Evolutionary conservation across 2,888 invertebrate species (phyloP), one percentile per base, ranked within the genome.

Genomic region (Pediacus dermestoides): DNA sequence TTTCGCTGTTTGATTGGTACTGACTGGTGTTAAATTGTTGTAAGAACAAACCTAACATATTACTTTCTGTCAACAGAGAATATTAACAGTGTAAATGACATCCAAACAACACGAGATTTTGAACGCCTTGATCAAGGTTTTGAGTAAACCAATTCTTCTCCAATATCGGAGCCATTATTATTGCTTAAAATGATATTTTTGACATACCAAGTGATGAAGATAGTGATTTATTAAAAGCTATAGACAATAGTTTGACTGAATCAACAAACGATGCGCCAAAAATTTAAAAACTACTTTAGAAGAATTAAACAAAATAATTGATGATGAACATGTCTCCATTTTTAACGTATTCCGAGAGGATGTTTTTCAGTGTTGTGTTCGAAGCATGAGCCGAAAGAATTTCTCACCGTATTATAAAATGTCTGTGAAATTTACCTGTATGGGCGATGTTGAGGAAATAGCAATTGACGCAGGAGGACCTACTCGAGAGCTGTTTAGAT

Each of bases 381-480:
- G 44, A 18, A 42, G 39, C 10, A 32, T 48, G 37, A 22, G 42
- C 27, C 22, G 48, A 26, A 35, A 34, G 13, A 30, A 8, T 14
- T 46, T 48, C 41, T 10, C 10, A 12, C 43, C 46, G 21, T 34
- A 40, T 18, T 34, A 44, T 21, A 46, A 44, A 38, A 31, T 46
- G 22, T 48, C 42, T 27, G 48, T 48, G 25, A 34, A 34, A 28
- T 46, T 48, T 33, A 48, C 34, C 18, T 43, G 46, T 35, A 16
- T 14, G 21, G 46, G 46, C 7, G 37, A 35, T 34, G 16, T 16
- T 16, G 25, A 32, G 9, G 47, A 51, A 43, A 49, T 49, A 16
- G 51, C 51, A 8, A 39, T 51, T 16, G 51, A 51, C 41, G 32
- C 34, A 21, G 47, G 51, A 21, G 51, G 51, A 26, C 51, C 51